Evolutionary conservation across 2,797 vertebrate species (phyloP).

Genomic region (Huso huso): DNA sequence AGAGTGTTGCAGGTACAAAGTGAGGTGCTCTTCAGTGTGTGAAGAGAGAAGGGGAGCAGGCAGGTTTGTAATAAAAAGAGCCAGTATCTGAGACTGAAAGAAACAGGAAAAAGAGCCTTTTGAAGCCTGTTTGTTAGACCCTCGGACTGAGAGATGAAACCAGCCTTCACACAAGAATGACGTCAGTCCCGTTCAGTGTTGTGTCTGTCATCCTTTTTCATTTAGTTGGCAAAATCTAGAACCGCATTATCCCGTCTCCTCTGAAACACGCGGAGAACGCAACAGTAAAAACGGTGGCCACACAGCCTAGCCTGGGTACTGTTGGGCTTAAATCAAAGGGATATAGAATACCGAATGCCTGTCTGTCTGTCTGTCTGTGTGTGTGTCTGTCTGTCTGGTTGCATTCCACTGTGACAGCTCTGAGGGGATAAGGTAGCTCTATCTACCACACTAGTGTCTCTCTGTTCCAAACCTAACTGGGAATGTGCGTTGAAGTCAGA

Average conservation of each 20-base stretch:
- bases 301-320: neutral
- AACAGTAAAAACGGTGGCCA: neutral
- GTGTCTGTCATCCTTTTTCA: neutral
- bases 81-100: neutral
- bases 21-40: constrained; percentile 19
- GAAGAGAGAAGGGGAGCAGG: neutral
- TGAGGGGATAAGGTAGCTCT: neutral
- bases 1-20: neutral
- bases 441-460: constrained; percentile 30
- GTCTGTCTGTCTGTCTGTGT: too few relatives aligned
- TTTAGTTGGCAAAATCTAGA: neutral
- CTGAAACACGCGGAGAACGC: neutral
- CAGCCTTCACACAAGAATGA: too few relatives aligned
- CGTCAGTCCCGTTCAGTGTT: neutral
- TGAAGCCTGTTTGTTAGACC: too few relatives aligned
- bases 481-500: constrained; percentile 36
- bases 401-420: neutral
- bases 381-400: neutral
- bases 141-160: too few relatives aligned
- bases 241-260: neutral
- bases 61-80: neutral
- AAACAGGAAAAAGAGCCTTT: neutral
- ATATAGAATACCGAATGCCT: neutral
- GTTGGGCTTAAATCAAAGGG: neutral
- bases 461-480: constrained; percentile 32